Percentiles rank a stretch among this genome's conserved stretches.
These are phyloP conservation scores for Drosophila demipolita DNA, from an alignment of 2,888 invertebrate genomes.

Conservation along the genomic window DNA sequence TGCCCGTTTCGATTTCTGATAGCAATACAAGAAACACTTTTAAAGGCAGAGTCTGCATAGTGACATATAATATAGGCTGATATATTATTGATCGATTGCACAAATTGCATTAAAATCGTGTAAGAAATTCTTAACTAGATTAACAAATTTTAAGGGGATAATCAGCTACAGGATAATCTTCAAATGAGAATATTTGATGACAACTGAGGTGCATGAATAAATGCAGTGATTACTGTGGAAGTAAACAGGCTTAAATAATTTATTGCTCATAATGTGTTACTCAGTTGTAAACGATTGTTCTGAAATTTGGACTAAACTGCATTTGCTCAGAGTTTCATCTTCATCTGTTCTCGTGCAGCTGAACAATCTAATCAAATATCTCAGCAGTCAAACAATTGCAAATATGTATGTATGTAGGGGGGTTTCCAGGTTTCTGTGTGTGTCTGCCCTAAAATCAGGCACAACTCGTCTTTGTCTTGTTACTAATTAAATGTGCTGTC, in stretches of 20 bases:
- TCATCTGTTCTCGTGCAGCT: slow-evolving; percentile 1
- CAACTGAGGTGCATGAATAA: neutral
- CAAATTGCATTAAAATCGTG: neutral
- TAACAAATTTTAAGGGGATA: neutral
- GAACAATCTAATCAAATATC: slow-evolving; percentile 35
- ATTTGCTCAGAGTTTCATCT: neutral
- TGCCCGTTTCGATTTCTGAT: neutral
- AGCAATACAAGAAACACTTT: neutral
- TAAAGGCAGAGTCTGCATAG: neutral
- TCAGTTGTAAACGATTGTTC: neutral
- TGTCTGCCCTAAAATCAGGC: slow-evolving; percentile 4
- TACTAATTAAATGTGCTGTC: slow-evolving; percentile 46
- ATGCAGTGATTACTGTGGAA: neutral
- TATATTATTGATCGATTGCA: neutral
- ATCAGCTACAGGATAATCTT: no score
- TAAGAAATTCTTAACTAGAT: neutral
- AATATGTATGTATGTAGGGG: neutral
- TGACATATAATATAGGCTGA: neutral
- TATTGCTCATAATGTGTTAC: neutral
- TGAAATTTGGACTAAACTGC: neutral
- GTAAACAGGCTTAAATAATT: neutral
- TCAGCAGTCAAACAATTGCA: slow-evolving; percentile 1
- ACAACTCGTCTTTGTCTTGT: slow-evolving; percentile 7
- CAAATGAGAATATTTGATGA: neutral
- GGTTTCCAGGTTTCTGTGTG: neutral